These are phyloP conservation scores for Melinaea marsaeus DNA, from an alignment of 2,888 invertebrate genomes.

Conservation along the genomic window DNA sequence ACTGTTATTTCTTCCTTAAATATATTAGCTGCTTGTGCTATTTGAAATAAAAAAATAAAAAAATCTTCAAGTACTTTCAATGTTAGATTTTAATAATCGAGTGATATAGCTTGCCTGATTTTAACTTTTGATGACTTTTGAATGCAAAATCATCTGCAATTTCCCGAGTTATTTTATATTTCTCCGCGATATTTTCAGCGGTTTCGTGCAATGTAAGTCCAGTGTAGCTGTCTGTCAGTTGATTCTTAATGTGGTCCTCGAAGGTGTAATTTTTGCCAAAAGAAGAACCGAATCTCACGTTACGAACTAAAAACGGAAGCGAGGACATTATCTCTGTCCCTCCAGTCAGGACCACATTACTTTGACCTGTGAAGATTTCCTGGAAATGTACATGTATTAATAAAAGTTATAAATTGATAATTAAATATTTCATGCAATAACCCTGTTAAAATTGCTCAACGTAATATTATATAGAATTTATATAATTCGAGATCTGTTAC, in stretches of 20 bases:
- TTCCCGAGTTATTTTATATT: slow-evolving; percentile 84
- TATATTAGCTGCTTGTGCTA: slow-evolving; percentile 89
- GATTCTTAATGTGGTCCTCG: slow-evolving; percentile 82
- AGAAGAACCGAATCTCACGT: slow-evolving; percentile 91
- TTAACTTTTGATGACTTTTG: slow-evolving; percentile 90
- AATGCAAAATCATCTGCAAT: slow-evolving; percentile 90
- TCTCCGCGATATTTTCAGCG: slow-evolving; percentile 88
- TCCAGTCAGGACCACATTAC: slow-evolving; percentile 90
- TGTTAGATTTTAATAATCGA: too few species aligned
- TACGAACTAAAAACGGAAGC: slow-evolving; percentile 88
- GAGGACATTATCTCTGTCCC: slow-evolving; percentile 97
- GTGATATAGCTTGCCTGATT: slow-evolving; percentile 76
- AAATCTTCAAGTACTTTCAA: too few species aligned
- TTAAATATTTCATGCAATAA: neutral
- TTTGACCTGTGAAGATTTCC: slow-evolving; percentile 90
- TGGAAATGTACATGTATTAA: slow-evolving; percentile 42
- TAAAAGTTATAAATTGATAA: neutral
- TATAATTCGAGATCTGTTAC: too few species aligned
- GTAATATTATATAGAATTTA: too few species aligned
- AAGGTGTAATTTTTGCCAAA: slow-evolving; percentile 85
- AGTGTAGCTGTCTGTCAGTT: slow-evolving; percentile 84
- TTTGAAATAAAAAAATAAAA: slow-evolving; percentile 34
- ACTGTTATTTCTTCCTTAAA: slow-evolving; percentile 93
- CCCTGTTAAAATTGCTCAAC: neutral
- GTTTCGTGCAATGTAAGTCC: slow-evolving; percentile 93